Percentiles rank a stretch among this genome's conserved stretches.
Conservation (phyloP, 2,113 vertebrate genomes). For the Alectura lathami region DNA sequence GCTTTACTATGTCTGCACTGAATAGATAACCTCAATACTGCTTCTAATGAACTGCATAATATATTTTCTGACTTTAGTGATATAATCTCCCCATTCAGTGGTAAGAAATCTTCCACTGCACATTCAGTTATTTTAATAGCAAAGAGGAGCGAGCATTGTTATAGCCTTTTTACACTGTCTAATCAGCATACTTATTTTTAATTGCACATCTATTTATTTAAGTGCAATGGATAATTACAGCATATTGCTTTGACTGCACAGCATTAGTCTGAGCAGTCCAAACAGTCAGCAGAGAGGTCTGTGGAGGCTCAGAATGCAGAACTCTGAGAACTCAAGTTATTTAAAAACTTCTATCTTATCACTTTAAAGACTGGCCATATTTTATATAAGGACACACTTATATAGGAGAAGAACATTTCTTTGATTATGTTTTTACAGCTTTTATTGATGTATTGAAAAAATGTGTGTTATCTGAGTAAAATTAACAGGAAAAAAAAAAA, state of each 20-base stretch:
- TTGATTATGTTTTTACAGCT: not conserved
- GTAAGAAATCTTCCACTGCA: not conserved
- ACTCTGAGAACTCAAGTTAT: not conserved
- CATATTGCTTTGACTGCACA: not conserved
- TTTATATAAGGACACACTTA: not conserved
- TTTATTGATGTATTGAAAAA: not conserved
- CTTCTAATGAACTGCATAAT: not conserved
- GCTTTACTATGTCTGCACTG: not conserved
- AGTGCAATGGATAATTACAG: not conserved
- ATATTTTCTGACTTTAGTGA: not conserved
- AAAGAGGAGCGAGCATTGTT: not conserved
- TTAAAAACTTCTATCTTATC: not conserved
- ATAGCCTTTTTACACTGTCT: not conserved
- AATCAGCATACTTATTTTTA: not conserved
- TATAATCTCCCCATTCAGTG: not conserved
- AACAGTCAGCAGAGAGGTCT: not conserved
- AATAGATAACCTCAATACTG: not conserved
- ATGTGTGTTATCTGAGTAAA: not conserved
- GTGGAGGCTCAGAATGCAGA: not conserved
- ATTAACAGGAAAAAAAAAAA: not conserved
- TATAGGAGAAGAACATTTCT: rapidly evolving
- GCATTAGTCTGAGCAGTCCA: not conserved
- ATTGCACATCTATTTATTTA: not conserved
- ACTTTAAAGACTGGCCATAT: not conserved
- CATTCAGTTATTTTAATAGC: not conserved